Conservation (phyloP, 1,140 invertebrate species). For the Venustaconcha ellipsiformis region DNA sequence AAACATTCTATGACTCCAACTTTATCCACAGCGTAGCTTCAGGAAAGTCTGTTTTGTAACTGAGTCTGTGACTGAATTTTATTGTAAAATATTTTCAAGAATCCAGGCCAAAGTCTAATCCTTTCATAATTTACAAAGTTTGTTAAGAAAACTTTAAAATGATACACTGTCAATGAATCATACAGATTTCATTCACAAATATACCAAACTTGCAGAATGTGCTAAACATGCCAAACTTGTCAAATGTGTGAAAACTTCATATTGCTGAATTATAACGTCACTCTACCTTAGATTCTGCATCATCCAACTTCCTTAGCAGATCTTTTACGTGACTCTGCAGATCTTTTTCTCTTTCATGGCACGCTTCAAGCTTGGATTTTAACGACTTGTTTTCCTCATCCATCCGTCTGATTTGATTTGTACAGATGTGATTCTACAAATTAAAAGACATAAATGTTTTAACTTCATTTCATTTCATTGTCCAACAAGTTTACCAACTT, state of each 20-base stretch:
- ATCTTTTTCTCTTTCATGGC: slow-evolving; percentile 80
- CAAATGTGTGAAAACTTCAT: not conserved
- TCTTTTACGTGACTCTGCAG: slow-evolving; percentile 83
- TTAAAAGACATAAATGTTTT: not conserved
- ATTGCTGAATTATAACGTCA: not conserved
- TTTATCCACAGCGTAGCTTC: too few species aligned
- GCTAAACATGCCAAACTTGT: not conserved
- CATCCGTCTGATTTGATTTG: slow-evolving; percentile 92
- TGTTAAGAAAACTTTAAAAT: not conserved
- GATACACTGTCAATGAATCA: not conserved
- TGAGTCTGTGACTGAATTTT: too few species aligned
- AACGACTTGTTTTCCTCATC: slow-evolving; percentile 92
- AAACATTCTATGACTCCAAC: too few species aligned
- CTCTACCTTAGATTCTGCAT: slow-evolving; percentile 84
- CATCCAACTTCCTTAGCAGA: slow-evolving; percentile 87
- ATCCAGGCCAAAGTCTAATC: not conserved
- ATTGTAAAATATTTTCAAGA: not conserved
- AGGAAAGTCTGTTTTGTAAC: too few species aligned
- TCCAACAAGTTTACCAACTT: not conserved
- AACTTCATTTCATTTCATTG: not conserved
- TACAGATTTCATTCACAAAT: not conserved
- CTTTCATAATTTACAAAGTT: not conserved
- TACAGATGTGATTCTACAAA: slow-evolving; percentile 88
- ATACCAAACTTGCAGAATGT: not conserved
- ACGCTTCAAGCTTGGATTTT: slow-evolving; percentile 81